Percentiles rank a stretch among this genome's conserved stretches.
These are phyloP conservation scores for Aythya baeri DNA, from an alignment of 2,113 vertebrate species.

Conservation along the genomic window DNA sequence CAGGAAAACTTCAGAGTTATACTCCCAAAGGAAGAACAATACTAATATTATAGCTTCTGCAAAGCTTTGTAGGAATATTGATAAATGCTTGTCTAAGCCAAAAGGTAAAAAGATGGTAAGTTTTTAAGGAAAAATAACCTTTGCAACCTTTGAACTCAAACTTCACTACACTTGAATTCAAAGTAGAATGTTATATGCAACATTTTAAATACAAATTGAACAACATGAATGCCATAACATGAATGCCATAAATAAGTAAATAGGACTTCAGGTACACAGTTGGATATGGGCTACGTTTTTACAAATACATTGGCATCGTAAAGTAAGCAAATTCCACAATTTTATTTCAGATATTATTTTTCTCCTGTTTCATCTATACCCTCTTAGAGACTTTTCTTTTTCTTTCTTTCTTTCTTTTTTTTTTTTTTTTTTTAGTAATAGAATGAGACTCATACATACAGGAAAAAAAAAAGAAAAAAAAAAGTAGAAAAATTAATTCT, in stretches of 20 bases:
- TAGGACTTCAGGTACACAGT: not conserved
- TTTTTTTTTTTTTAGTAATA: not conserved
- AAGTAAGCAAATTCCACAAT: not conserved
- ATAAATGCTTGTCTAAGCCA: not conserved
- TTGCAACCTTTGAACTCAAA: not conserved
- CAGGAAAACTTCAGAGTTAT: not conserved
- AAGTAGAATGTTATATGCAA: not conserved
- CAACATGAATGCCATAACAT: not conserved
- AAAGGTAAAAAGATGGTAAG: not conserved
- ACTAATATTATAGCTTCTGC: not conserved
- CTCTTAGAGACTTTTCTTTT: not conserved
- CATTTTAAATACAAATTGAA: not conserved
- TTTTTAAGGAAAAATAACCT: not conserved
- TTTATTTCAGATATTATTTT: not conserved
- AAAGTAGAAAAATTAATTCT: not conserved
- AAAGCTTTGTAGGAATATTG: not conserved
- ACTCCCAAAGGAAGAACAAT: not conserved
- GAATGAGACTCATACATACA: not conserved
- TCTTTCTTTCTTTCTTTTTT: too few species aligned
- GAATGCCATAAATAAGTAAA: not conserved
- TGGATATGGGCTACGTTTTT: not conserved
- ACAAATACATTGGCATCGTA: not conserved
- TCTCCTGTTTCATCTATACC: not conserved
- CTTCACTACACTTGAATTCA: not conserved
- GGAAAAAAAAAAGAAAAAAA: not conserved